phyloP scores from a whole-genome alignment of 2,888 invertebrate genomes.

The Caenorhabditis sp. region DNA sequence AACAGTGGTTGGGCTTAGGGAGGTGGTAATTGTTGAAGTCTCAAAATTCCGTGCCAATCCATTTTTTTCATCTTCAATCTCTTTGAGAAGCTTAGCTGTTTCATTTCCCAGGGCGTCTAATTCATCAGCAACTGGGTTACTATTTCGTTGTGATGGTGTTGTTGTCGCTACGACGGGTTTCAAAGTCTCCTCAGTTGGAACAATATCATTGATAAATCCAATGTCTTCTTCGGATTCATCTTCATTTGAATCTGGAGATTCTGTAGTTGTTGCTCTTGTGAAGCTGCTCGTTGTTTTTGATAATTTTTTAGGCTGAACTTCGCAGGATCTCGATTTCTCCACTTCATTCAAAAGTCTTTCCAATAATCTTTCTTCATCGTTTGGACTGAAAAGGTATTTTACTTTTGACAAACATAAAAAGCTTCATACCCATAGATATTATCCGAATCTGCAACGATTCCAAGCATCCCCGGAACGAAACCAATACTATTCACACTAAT shows the following conservation, averaged over 20 bases:
- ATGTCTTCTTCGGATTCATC: not conserved
- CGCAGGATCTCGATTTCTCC: constrained; percentile 58
- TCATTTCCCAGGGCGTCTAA: not conserved
- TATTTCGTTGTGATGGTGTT: not conserved
- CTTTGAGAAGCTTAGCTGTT: not conserved
- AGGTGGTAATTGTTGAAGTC: not conserved
- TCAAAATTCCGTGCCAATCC: not conserved
- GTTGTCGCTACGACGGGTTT: not conserved
- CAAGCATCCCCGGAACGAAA: constrained; percentile 62
- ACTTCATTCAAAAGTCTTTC: constrained; percentile 57
- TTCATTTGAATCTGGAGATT: not conserved
- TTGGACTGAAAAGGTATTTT: constrained; percentile 38
- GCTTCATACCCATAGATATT: constrained; percentile 62
- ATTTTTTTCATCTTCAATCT: constrained; percentile 1
- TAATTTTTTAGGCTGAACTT: constrained; percentile 17
- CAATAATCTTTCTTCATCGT: constrained; percentile 52
- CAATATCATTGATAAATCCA: not conserved
- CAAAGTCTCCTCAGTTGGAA: not conserved
- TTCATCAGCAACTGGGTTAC: not conserved
- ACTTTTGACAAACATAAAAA: too few species aligned
- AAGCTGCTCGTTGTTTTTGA: constrained; percentile 5
- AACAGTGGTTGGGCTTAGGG: not conserved
- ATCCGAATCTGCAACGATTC: constrained; percentile 63
- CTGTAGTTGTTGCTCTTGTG: constrained; percentile 1
- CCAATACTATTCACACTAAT: constrained; percentile 63